Evolutionary conservation across 53 echinoderm and acorn worm genomes (phyloP).

Genomic region (Temnopleurus reevesii): DNA sequence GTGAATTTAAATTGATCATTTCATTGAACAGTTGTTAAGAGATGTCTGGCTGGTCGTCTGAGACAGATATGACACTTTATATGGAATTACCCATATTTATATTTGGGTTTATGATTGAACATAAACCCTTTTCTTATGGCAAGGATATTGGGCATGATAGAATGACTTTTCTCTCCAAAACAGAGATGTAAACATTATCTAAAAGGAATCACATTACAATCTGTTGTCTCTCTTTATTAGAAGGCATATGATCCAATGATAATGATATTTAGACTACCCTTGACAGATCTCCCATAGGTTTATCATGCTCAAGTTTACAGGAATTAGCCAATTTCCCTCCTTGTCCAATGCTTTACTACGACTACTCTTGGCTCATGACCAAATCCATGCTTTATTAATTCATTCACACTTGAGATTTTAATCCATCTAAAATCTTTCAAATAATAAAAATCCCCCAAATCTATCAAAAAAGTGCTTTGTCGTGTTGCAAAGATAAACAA

Average conservation of each 20-base stretch:
- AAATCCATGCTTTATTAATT: background rate
- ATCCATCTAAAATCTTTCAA: background rate
- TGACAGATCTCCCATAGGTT: conserved; percentile 27
- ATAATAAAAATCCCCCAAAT: too few relatives aligned
- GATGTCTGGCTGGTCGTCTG: too few relatives aligned
- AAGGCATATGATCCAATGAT: conserved; percentile 6
- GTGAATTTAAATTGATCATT: too few relatives aligned
- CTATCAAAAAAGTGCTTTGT: too few relatives aligned
- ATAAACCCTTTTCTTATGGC: background rate
- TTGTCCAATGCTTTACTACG: conserved; percentile 28
- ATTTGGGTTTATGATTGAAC: too few relatives aligned
- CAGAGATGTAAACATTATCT: background rate
- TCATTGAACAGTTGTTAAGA: too few relatives aligned
- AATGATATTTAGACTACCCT: conserved; percentile 40
- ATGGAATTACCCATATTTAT: too few relatives aligned
- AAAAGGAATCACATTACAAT: background rate
- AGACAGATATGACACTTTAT: too few relatives aligned
- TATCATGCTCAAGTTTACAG: conserved; percentile 19
- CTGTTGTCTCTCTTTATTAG: conserved; percentile 29
- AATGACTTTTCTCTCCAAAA: background rate
- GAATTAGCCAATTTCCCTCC: conserved; percentile 47
- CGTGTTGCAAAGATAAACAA: too few relatives aligned
- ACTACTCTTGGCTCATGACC: conserved; percentile 17
- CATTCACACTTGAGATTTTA: background rate
- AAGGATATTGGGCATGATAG: conserved; percentile 21